Percentiles rank a stretch among this genome's conserved stretches.
Evolutionary conservation across 2,797 vertebrate genomes (phyloP).

Genomic region (Morus bassanus): DNA sequence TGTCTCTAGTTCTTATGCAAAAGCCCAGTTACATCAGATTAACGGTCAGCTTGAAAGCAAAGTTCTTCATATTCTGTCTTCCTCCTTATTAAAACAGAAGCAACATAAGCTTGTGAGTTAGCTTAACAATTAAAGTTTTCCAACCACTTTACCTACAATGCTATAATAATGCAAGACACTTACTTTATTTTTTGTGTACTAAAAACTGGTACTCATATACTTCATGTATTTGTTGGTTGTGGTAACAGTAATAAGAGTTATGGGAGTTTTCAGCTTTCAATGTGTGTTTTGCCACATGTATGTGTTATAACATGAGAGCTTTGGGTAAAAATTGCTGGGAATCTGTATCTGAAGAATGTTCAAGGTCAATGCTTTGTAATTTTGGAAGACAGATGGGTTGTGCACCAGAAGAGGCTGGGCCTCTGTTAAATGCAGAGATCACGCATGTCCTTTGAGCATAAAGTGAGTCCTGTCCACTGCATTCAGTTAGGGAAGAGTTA

Average conservation of each 20-base stretch:
- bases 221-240: background rate
- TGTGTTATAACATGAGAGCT: background rate
- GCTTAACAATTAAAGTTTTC: background rate
- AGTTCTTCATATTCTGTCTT: background rate
- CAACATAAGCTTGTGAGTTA: background rate
- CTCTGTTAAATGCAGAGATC: background rate
- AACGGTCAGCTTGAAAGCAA: background rate
- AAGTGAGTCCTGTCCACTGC: background rate
- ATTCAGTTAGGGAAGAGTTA: background rate
- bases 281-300: background rate
- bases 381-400: background rate
- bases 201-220: background rate
- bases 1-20: background rate
- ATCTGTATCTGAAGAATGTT: background rate
- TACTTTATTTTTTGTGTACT: background rate
- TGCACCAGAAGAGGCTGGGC: background rate
- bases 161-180: background rate
- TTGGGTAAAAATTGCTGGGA: too few species aligned
- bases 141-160: background rate
- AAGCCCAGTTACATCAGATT: background rate
- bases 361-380: background rate
- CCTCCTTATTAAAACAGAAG: background rate
- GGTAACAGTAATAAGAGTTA: background rate
- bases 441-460: background rate
- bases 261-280: background rate